Conservation (phyloP, 2,888 invertebrate species). For the Baccha elongata region DNA sequence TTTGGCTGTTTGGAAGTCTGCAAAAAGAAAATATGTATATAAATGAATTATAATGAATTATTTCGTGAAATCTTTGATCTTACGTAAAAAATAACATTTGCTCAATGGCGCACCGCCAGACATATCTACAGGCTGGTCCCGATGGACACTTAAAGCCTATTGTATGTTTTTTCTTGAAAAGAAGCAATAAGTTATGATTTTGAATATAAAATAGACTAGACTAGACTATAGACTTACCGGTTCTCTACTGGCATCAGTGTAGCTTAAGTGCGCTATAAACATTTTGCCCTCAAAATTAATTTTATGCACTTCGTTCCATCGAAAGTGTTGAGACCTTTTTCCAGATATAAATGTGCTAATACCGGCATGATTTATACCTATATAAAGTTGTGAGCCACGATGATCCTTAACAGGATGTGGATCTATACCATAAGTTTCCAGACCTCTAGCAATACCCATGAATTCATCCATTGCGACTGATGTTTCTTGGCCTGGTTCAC, state of each 20-base stretch:
- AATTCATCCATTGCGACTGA: slow-evolving; percentile 95
- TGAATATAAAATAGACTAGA: no score
- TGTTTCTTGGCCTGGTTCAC: slow-evolving; percentile 92
- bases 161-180: slow-evolving; percentile 92
- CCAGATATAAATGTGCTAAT: slow-evolving; percentile 97
- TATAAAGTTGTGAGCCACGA: slow-evolving; percentile 93
- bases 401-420: slow-evolving; percentile 99
- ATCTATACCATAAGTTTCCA: slow-evolving; percentile 99
- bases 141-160: slow-evolving; percentile 98
- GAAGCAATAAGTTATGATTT: slow-evolving; percentile 16
- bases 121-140: slow-evolving; percentile 95
- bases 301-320: slow-evolving; percentile 97
- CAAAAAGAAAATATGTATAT: slow-evolving; percentile 56
- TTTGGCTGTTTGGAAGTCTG: slow-evolving; percentile 93
- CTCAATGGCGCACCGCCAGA: slow-evolving; percentile 98
- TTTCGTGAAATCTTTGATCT: slow-evolving; percentile 80
- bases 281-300: slow-evolving; percentile 98
- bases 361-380: slow-evolving; percentile 97
- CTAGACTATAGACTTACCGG: slow-evolving; percentile 80
- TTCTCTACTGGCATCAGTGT: slow-evolving; percentile 90
- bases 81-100: slow-evolving; percentile 99
- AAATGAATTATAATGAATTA: no score
- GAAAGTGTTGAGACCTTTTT: slow-evolving; percentile 96
- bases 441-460: slow-evolving; percentile 93
- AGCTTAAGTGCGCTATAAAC: slow-evolving; percentile 97